A percentile compares a stretch with the other conserved stretches of the same genome.
Conservation (phyloP, 1,140 invertebrate species). For the Tetramorium alpestre region DNA sequence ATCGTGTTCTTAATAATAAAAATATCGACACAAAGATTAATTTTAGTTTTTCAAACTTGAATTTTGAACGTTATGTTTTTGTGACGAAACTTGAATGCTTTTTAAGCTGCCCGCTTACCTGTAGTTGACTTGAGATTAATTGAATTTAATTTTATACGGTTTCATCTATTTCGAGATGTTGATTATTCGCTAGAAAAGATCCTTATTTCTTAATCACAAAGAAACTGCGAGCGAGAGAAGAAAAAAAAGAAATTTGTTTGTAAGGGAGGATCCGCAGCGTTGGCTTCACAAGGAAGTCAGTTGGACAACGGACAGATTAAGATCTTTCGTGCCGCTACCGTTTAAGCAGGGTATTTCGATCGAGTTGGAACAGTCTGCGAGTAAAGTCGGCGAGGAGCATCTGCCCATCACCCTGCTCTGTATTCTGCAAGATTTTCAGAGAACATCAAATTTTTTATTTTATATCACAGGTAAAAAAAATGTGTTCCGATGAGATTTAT, state of each 20-base stretch:
- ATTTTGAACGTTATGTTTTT: background rate
- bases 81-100: background rate
- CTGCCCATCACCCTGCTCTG: conserved; percentile 78
- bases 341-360: conserved; percentile 84
- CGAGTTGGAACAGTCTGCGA: conserved; percentile 79
- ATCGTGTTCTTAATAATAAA: too few species aligned
- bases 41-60: too few species aligned
- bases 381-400: conserved; percentile 74
- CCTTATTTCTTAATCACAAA: conserved; percentile 3
- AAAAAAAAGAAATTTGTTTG: background rate
- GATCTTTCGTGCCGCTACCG: conserved; percentile 81
- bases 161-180: background rate
- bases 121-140: background rate
- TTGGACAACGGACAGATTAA: conserved; percentile 83
- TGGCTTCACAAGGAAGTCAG: conserved; percentile 83
- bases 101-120: background rate
- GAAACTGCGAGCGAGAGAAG: background rate
- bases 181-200: background rate
- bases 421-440: conserved; percentile 84
- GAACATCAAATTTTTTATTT: conserved; percentile 83
- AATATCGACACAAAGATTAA: too few species aligned
- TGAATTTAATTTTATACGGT: background rate
- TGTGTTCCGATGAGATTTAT: conserved; percentile 54
- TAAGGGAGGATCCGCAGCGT: conserved; percentile 82
- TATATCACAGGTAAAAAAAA: conserved; percentile 79